Evolutionary conservation across 2,888 invertebrate species (phyloP), one percentile per base, ranked within the genome.

Genomic region (Sarcophaga rosellei): DNA sequence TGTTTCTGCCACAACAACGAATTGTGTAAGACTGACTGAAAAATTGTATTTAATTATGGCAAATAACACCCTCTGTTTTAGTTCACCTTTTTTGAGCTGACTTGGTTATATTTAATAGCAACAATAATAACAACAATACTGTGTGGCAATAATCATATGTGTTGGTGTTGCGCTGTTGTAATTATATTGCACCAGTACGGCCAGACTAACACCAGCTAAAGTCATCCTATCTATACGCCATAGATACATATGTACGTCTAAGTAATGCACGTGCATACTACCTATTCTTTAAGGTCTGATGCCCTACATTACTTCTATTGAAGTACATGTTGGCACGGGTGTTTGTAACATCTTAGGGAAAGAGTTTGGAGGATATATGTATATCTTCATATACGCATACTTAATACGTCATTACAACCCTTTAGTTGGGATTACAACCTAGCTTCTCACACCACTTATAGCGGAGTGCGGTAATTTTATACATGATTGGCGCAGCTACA

Each of bases 1-100:
- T 82, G 81, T 70, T 82, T 82, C 59, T 76, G 74, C 74, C 25
- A 59, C 68, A 72, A 53, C 62, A 47, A 81, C 53, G 15, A 45
- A 76, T 85, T 85, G 81, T 85, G 81, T 65, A 84, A 84, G 63
- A 84, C 65, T 84, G 63, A 84, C 65, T 84, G 74, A 84, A 74
- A 84, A 79, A 79, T 75, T 79, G 74, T 61, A 81, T 81, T 81
- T 85, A 85, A 81, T 85, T 81, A 85, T 78, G 66, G 85, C 81
- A 85, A 85, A 81, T 85, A 85, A 81, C 85, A 81, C 85, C 85
- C 85, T 78, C 81, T 53, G 81, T 62, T 78, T 83, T 72, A 59
- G 35, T 47, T 47, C 15, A 47, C 47, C 6, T 47, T 47, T 47
- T 47, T 11, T 47, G 12, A 53, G 17, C 53, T 53, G 53, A 53